These are phyloP conservation scores for Brachionus asplanchnoidis DNA, from an alignment of 1,140 invertebrate species.

Conservation along the genomic window DNA sequence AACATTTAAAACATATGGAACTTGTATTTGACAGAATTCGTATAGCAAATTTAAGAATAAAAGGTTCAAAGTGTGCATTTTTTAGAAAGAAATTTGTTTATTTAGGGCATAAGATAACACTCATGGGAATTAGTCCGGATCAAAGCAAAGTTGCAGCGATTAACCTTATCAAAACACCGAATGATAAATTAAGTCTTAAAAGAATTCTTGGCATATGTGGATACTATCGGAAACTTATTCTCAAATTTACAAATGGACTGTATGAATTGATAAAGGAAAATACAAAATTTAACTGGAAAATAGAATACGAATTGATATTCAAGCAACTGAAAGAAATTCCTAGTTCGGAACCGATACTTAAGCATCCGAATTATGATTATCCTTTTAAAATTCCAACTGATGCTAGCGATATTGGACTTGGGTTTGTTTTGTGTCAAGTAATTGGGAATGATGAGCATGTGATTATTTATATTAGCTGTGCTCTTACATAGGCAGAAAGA, in stretches of 20 bases:
- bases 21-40: constrained; percentile 50
- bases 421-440: constrained; percentile 43
- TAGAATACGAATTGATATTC: neutral
- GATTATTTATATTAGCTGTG: neutral
- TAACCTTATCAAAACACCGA: neutral
- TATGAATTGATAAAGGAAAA: neutral
- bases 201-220: constrained; percentile 10
- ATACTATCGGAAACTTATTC: constrained; percentile 48
- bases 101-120: neutral
- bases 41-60: constrained; percentile 50
- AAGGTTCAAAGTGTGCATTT: constrained; percentile 12
- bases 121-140: neutral
- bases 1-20: constrained; percentile 53
- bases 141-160: neutral
- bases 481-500: neutral
- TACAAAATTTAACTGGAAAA: neutral
- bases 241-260: constrained; percentile 45
- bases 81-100: neutral
- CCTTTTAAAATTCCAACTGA: constrained; percentile 43
- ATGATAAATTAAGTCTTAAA: neutral
- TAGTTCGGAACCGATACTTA: neutral
- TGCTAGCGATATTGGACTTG: constrained; percentile 35
- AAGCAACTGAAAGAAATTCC: neutral
- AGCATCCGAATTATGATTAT: neutral
- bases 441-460: neutral